These are phyloP conservation scores for Furnarius figulus DNA, from an alignment of 2,113 vertebrate genomes.

Conservation along the genomic window DNA sequence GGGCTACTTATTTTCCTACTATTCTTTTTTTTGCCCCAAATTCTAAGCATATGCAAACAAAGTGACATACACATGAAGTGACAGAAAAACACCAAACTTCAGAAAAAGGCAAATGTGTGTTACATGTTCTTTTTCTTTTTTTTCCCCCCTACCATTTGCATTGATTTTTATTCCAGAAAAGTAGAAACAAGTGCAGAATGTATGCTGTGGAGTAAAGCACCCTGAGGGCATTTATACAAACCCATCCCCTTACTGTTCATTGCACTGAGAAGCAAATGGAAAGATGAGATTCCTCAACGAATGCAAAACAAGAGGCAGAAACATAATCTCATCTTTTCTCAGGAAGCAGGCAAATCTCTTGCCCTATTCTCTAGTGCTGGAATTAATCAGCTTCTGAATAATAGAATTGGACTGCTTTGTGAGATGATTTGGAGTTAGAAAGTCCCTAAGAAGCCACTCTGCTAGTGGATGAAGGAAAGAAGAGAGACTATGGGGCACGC, in stretches of 20 bases:
- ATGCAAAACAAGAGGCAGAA: constrained; percentile 45
- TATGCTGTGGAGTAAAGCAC: background rate
- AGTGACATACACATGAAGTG: background rate
- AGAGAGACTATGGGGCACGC: constrained; percentile 30
- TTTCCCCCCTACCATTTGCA: background rate
- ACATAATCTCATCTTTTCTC: constrained; percentile 56
- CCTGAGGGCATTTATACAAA: constrained; percentile 15
- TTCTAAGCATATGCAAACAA: background rate
- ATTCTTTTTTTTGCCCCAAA: background rate
- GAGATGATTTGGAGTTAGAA: background rate
- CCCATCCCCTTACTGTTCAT: constrained; percentile 16
- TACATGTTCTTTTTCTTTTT: background rate
- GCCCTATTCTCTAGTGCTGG: background rate
- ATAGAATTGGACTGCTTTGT: background rate
- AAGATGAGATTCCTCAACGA: constrained; percentile 44
- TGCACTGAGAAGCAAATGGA: background rate
- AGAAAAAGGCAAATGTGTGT: background rate
- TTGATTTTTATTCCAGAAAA: background rate
- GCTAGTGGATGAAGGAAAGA: background rate
- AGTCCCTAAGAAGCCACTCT: background rate
- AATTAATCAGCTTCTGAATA: background rate
- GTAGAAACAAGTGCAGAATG: background rate
- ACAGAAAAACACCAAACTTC: background rate
- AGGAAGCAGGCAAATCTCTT: constrained; percentile 15
- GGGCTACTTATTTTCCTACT: background rate